These are phyloP conservation scores for Drosophila imparisetae DNA, from an alignment of 2,888 invertebrate genomes.

Conservation along the genomic window DNA sequence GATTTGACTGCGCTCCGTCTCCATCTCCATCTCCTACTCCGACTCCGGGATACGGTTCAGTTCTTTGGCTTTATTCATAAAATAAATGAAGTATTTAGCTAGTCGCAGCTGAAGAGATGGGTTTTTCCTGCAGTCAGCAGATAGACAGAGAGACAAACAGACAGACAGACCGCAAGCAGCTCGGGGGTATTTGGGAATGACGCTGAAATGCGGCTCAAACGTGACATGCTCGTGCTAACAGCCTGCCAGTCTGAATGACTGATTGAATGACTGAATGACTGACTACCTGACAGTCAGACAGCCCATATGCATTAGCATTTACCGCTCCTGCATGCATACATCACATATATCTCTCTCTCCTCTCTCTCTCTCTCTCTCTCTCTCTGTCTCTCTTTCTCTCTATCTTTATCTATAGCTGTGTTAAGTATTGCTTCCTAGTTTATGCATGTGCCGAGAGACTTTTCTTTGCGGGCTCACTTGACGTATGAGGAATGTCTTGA, in stretches of 20 bases:
- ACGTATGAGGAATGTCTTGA: constrained; percentile 32
- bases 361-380: background rate
- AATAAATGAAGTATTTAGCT: constrained; percentile 81
- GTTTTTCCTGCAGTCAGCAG: constrained; percentile 10
- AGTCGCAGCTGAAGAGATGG: constrained; percentile 22
- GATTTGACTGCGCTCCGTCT: constrained; percentile 21
- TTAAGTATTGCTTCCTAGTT: background rate
- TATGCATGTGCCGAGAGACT: background rate
- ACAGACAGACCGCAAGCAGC: constrained; percentile 53
- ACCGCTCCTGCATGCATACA: background rate
- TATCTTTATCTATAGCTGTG: background rate
- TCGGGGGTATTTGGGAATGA: constrained; percentile 21
- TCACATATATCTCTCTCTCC: background rate
- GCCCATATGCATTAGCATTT: constrained; percentile 31
- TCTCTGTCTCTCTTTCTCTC: background rate
- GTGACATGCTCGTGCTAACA: constrained; percentile 11
- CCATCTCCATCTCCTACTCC: constrained; percentile 6
- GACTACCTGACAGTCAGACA: constrained; percentile 36
- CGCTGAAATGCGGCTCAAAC: constrained; percentile 26
- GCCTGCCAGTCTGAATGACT: constrained; percentile 10
- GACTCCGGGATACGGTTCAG: constrained; percentile 8
- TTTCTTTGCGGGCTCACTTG: constrained; percentile 17
- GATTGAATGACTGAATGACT: constrained; percentile 30
- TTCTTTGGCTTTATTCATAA: constrained; percentile 69
- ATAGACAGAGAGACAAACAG: constrained; percentile 3